Evolutionary conservation across 2,113 vertebrate genomes (phyloP).

Genomic region (Nerophis ophidion): DNA sequence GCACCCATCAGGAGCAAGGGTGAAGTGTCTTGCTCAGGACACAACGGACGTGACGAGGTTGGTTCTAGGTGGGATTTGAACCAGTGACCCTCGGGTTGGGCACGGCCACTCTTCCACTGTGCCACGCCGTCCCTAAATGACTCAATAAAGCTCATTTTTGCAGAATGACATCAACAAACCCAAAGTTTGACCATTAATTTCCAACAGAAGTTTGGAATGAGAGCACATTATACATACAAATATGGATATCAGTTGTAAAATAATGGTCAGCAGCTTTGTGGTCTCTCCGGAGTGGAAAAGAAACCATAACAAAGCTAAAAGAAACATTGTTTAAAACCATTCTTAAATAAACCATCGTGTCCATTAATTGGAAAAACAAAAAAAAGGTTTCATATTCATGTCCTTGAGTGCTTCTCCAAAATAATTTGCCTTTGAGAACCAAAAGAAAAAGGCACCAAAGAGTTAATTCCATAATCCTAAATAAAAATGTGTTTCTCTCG

Average conservation of each 20-base stretch:
- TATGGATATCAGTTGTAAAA: slow-evolving; percentile 32
- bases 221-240: slow-evolving; percentile 28
- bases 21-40: no score
- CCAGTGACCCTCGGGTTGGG: no score
- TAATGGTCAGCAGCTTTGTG: slow-evolving; percentile 14
- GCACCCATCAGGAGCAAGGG: no score
- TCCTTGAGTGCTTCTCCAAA: slow-evolving; percentile 23
- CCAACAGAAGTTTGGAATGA: slow-evolving; percentile 23
- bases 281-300: slow-evolving; percentile 29
- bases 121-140: no score
- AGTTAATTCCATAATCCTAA: slow-evolving; percentile 36
- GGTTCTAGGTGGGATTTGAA: no score
- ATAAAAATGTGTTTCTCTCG: no score
- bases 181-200: slow-evolving; percentile 3
- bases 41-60: no score
- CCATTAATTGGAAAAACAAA: slow-evolving; percentile 14
- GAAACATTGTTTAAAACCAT: slow-evolving; percentile 37
- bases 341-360: slow-evolving; percentile 11
- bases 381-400: not conserved
- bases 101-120: no score
- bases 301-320: slow-evolving; percentile 36
- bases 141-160: not conserved
- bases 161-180: slow-evolving; percentile 11
- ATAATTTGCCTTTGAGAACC: slow-evolving; percentile 25
- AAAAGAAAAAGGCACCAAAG: slow-evolving; percentile 21